These are phyloP conservation scores for Clarias gariepinus DNA, from an alignment of 2,113 vertebrate species.

Conservation along the genomic window DNA sequence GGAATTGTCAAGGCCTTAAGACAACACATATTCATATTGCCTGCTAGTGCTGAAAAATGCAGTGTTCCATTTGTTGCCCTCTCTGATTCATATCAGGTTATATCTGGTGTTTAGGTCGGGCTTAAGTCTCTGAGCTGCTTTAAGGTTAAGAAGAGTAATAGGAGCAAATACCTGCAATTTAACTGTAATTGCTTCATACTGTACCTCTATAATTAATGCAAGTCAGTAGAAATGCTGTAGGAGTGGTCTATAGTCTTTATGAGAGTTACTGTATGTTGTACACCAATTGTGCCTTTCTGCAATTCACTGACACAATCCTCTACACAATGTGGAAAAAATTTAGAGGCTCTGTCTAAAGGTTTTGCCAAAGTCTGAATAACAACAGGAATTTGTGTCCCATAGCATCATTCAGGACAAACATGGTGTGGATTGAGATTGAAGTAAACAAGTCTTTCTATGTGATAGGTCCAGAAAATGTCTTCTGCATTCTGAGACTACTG, in stretches of 20 bases:
- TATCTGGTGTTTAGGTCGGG: not conserved
- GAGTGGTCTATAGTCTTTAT: not conserved
- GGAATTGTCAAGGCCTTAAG: not conserved
- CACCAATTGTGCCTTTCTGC: too few species aligned
- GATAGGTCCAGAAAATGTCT: not conserved
- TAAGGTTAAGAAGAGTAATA: not conserved
- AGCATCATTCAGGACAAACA: not conserved
- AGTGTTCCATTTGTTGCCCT: not conserved
- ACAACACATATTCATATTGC: not conserved
- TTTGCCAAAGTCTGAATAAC: not conserved
- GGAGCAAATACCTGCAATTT: not conserved
- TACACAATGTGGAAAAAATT: not conserved
- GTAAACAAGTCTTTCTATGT: not conserved
- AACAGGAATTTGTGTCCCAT: not conserved
- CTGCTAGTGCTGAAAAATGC: not conserved
- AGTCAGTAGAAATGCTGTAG: not conserved
- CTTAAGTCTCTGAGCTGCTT: not conserved
- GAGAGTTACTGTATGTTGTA: too few species aligned
- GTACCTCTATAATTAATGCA: not conserved
- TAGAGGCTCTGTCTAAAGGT: not conserved
- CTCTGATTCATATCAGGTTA: not conserved
- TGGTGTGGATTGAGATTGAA: not conserved
- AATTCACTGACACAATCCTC: not conserved
- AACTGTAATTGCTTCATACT: not conserved
- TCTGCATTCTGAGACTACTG: not conserved